Percentiles rank a stretch among this genome's conserved stretches.
phyloP scores from a whole-genome alignment of 2,113 vertebrate genomes.

The Cyanoderma ruficeps region DNA sequence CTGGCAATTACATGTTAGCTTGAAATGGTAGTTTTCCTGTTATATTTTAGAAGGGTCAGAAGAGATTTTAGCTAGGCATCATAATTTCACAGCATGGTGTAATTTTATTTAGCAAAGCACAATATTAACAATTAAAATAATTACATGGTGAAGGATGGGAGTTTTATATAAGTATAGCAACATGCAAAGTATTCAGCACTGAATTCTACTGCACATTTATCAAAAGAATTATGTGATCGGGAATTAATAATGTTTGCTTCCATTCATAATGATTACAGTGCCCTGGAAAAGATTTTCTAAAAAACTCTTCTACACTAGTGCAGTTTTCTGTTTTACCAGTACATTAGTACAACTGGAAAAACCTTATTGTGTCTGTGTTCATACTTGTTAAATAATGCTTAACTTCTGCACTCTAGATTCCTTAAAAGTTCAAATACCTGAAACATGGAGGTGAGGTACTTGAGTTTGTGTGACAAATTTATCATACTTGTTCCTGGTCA shows the following conservation, averaged over 20 bases:
- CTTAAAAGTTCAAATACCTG: background rate
- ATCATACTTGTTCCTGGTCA: background rate
- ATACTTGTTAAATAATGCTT: background rate
- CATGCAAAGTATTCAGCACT: background rate
- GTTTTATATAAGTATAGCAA: background rate
- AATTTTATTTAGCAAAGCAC: slow-evolving; percentile 21
- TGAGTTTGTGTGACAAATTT: background rate
- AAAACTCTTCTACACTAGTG: background rate
- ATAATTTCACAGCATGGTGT: background rate
- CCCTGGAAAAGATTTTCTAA: background rate
- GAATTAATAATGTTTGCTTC: background rate
- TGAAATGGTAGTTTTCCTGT: background rate
- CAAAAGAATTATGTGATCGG: background rate
- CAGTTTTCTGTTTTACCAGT: background rate
- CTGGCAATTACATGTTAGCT: background rate
- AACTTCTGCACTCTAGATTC: background rate
- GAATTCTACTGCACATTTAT: background rate
- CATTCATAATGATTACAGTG: background rate
- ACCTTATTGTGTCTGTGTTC: background rate
- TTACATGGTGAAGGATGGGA: background rate
- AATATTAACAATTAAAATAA: slow-evolving; percentile 20
- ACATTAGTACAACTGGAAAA: background rate
- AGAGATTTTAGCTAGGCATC: background rate
- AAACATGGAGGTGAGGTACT: background rate
- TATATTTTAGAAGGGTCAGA: slow-evolving; percentile 1